Base-by-base conservation (phyloP, 2,113 vertebrate genomes). In the Erythrolamprus reginae region DNA sequence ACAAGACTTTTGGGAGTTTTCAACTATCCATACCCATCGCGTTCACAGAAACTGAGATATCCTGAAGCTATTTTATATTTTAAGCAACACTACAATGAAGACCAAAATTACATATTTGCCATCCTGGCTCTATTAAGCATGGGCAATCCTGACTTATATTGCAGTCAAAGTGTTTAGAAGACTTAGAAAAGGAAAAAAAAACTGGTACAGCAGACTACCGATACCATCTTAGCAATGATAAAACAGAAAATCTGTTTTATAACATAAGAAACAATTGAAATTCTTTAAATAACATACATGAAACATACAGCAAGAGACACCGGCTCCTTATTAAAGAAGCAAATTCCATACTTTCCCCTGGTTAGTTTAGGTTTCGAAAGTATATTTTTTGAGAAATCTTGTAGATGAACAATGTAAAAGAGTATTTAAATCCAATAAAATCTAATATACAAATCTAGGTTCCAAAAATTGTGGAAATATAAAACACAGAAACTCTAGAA, bases 291-390 rank as follows among this genome's bases (percentile, higher is more conserved):
- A 92, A 94, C 90, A 38, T 87, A 94, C 93, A 92, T 94, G 90
- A 92, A 82, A 92, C 88, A 92, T 50, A 94, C 86, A 96, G 90
- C 77, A 95, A 94, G 90, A 94, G 95, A 96, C 93, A 96, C 92
- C 92, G 96, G 95, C 93, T 97, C 92, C 94, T 96, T 92, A 88
- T 95, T 93, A 94, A 97, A 95, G 92, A 96, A 51, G 47, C 21
- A 91, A 45, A 84, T 91, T 92, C 88, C 94, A 92, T 92, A 82
- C 87, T 88, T 88, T 91, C 70, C 26, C 1, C 93, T 92, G 90
- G 0, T 88, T 91, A 93, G 91, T 96, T 92, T 90, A 48, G 92
- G 52, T 58, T 92, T 4, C 24, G 47, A 84, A 94, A 65, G 61
- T 0, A 1, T 92, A 1, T 53, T 2, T 38, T 92, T 92, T 91